Evolutionary conservation across 2,888 invertebrate genomes (phyloP), one percentile per base, ranked within the genome.

Genomic region (Acrobasis repandana): DNA sequence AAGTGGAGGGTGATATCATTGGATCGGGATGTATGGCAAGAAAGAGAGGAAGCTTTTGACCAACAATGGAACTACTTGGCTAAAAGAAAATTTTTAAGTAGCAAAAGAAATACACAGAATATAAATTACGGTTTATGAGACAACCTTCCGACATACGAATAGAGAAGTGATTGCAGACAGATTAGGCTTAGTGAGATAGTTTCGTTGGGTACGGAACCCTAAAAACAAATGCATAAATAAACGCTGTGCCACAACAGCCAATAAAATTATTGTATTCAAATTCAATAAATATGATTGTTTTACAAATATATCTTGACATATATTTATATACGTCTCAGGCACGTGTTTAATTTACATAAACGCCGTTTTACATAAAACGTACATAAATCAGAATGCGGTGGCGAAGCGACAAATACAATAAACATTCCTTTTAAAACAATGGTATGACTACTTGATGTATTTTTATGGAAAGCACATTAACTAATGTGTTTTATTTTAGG

Each of bases 301-400:
- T 43, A 38, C 38, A 11, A n/a, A 14, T 51, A 16, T 52, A 36
- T 16, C 4, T 16, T 36, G 16, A 51, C 15, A 52, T 9, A 52
- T 34, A 52, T 36, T 34, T 52, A 15, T 52, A 52, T 36, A 36
- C 16, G 34, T 52, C 33, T 28, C 9, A 1, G 52, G 16, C 52
- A 16, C 52, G 52, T 16, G 36, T 36, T 11, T 52, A 5, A 52
- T 36, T 52, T 11, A 16, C 52, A 52, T 52, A 52, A 52, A 52
- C 36, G 10, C 15, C 36, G 36, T 52, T 52, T 52, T 11, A 52
- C 52, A 52, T 52, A 52, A 52, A 52, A 36, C 16, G 10, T 52
- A 36, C 36, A 52, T 52, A 36, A 52, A 52, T 52, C 52, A 52
- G 50, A 33, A 52, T 36, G 34, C n/a, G 28, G 50, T 50, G 52